Evolutionary conservation across 2,113 vertebrate genomes (phyloP).

Genomic region (Notothenia rossii): DNA sequence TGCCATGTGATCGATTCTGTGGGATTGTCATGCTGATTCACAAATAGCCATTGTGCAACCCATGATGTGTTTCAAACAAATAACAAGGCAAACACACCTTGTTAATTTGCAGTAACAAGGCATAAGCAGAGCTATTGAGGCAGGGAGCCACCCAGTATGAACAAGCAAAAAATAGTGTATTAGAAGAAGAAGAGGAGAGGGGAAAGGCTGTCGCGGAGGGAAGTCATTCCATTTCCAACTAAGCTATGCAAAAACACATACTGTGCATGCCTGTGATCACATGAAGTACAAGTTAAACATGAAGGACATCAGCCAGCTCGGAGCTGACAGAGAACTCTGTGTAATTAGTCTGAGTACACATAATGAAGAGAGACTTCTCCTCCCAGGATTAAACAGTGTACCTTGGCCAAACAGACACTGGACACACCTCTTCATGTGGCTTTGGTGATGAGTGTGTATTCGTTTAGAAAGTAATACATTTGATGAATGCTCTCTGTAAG

Average conservation of each 20-base stretch:
- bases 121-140: neutral
- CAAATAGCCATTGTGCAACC: constrained; percentile 27
- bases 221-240: constrained; percentile 15
- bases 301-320: neutral
- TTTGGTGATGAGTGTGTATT: neutral
- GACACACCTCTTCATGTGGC: neutral
- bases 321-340: constrained; percentile 21
- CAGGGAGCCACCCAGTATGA: neutral
- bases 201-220: constrained; percentile 26
- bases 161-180: neutral
- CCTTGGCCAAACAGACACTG: constrained; percentile 26
- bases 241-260: constrained; percentile 20
- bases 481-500: neutral
- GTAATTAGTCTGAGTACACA: constrained; percentile 62
- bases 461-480: neutral
- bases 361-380: constrained; percentile 26
- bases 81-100: constrained; percentile 19
- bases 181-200: neutral
- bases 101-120: neutral
- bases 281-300: constrained; percentile 56
- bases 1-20: neutral
- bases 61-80: neutral
- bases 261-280: constrained; percentile 56
- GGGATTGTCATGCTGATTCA: neutral
- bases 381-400: constrained; percentile 17